Evolutionary conservation across 2,888 invertebrate species (phyloP), one percentile per base, ranked within the genome.

Genomic region (Nomada ferruginata): DNA sequence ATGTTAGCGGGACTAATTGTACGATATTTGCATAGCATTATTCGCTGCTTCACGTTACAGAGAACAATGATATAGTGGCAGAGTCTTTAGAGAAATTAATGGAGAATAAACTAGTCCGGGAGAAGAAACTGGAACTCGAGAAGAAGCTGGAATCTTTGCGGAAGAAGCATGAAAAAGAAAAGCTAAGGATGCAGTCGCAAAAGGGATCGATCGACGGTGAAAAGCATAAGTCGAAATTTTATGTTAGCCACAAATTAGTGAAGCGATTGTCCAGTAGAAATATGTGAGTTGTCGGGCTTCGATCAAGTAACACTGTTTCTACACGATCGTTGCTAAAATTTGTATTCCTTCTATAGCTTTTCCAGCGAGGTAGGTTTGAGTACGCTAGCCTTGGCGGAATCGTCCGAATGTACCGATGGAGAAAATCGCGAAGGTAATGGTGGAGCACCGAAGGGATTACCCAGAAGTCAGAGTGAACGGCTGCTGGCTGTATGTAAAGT

Each of bases 61-160:
- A 90, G 72, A 89, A 86, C 36, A 92, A 93, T 44, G 95, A 95
- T 83, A 95, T 97, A n/a, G 93, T 95, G 1, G 97, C 97, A 0
- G 98, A 98, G 90, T 95, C 97, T 0, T 93, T 98, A 65, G 97
- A 97, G 23, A 96, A 96, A 86, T 95, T 99, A 26, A 95, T 97
- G 91, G 96, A 97, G 7, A 96, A 96, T 92, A 98, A 98, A 94
- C 92, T 96, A 59, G 97, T 98, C 18, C 96, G 96, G 74, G 98
- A 98, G 90, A 97, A 98, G 91, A 95, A 96, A 60, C 91, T 95
- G 0, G 98, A 98, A 93, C 94, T 98, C 86, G 97, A 98, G 74
- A 97, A 98, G 92, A 98, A 98, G 92, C 93, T 99, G 75, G 98
- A 98, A 89, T 95, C 96, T 44, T 92, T 98, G 77, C 95, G 96